Conservation (phyloP, 2,797 vertebrate genomes). For the Masticophis lateralis region DNA sequence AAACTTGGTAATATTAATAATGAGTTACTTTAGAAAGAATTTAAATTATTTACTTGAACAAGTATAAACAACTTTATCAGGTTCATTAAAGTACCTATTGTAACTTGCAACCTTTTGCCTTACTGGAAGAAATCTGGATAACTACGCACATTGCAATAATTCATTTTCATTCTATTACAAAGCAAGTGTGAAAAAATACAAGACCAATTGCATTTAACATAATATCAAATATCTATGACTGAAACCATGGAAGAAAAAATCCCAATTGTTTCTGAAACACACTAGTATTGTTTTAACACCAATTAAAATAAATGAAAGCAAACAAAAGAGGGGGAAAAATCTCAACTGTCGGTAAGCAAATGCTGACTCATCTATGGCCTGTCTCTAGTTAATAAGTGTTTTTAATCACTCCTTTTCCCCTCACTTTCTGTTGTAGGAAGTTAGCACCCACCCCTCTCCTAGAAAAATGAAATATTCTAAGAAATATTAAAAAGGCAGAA, state of each 20-base stretch:
- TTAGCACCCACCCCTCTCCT: no score
- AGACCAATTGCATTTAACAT: background rate
- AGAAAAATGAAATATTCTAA: no score
- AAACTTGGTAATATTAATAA: background rate
- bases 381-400: background rate
- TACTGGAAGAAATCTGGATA: background rate
- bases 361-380: constrained; percentile 2
- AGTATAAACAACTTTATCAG: background rate
- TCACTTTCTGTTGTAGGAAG: no score
- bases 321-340: background rate
- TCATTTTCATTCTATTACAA: background rate
- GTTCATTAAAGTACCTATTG: background rate
- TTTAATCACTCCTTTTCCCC: no score
- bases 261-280: background rate
- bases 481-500: no score
- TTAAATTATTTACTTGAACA: background rate
- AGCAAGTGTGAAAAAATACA: background rate
- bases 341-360: background rate
- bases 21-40: background rate
- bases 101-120: background rate
- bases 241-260: background rate
- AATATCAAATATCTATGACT: background rate
- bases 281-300: background rate
- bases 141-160: background rate
- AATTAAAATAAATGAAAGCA: background rate